Conservation (phyloP, 2,113 vertebrate species). For the Pagrus major region DNA sequence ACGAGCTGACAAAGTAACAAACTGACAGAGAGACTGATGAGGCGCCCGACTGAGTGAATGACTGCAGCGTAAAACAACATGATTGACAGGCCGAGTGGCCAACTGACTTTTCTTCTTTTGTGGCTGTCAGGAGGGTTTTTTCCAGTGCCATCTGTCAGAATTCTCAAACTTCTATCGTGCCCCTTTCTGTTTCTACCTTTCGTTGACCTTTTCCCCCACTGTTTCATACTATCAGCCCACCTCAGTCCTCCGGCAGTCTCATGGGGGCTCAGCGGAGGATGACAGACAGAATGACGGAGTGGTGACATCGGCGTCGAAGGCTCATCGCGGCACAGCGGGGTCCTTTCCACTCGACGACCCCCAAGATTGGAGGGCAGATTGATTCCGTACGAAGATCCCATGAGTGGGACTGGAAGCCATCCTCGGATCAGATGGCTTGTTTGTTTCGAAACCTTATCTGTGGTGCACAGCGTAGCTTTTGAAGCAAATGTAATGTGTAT, state of each 20-base stretch:
- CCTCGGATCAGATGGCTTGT: conserved; percentile 57
- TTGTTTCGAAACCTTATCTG: conserved; percentile 74
- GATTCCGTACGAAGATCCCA: conserved; percentile 48
- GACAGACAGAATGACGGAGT: conserved; percentile 43
- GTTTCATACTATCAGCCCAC: conserved; percentile 47
- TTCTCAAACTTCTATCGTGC: conserved; percentile 19
- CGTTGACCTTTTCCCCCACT: conserved; percentile 44
- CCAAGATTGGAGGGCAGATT: conserved; percentile 59
- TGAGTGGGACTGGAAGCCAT: conserved; percentile 60
- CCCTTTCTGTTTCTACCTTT: conserved; percentile 41
- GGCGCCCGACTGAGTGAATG: conserved; percentile 25
- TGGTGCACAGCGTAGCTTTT: conserved; percentile 47
- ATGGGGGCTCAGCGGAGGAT: conserved; percentile 39
- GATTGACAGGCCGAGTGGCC: conserved; percentile 35
- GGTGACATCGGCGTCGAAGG: conserved; percentile 63
- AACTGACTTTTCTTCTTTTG: conserved; percentile 17
- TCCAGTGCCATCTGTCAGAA: conserved; percentile 17
- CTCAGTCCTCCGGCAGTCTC: conserved; percentile 23
- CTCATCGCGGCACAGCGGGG: conserved; percentile 42
- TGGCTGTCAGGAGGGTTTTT: conserved; percentile 10
- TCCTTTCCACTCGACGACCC: conserved; percentile 46
- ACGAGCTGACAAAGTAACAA: conserved; percentile 34
- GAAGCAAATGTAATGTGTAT: conserved; percentile 63
- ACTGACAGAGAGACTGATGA: conserved; percentile 50
- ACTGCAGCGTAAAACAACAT: conserved; percentile 48